A percentile compares a stretch with the other conserved stretches of the same genome.
Evolutionary conservation across 2,888 invertebrate genomes (phyloP).

Genomic region (Ametastegia equiseti): DNA sequence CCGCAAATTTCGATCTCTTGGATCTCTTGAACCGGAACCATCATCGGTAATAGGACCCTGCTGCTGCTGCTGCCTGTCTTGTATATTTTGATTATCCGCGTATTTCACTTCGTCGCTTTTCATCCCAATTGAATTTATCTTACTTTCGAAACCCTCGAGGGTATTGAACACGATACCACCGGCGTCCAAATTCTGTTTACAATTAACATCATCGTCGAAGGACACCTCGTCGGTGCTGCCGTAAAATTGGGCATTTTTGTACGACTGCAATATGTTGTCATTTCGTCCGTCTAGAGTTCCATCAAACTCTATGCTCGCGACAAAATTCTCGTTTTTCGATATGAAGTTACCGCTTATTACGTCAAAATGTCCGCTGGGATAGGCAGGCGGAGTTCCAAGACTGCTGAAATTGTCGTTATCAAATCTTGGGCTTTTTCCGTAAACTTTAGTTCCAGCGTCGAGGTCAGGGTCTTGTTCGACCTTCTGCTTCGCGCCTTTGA

Average conservation of each 20-base stretch:
- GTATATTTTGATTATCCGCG: conserved; percentile 55
- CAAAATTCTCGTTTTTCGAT: conserved; percentile 53
- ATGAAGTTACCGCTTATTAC: conserved; percentile 53
- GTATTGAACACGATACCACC: conserved; percentile 72
- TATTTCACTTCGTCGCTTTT: conserved; percentile 55
- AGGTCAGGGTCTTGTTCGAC: conserved; percentile 66
- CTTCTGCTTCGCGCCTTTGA: conserved; percentile 68
- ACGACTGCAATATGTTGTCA: conserved; percentile 56
- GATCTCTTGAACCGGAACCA: conserved; percentile 23
- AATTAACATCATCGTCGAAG: conserved; percentile 56
- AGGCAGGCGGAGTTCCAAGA: conserved; percentile 46
- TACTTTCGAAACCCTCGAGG: conserved; percentile 68
- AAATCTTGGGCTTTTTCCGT: conserved; percentile 74
- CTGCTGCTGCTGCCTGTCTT: conserved; percentile 26
- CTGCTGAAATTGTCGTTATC: conserved; percentile 66
- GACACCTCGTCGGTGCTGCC: conserved; percentile 62
- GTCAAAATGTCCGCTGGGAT: conserved; percentile 39
- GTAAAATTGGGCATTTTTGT: conserved; percentile 56
- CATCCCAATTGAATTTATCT: conserved; percentile 27
- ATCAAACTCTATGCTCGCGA: conserved; percentile 46
- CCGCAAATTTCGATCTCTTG: conserved; percentile 53
- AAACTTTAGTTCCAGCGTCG: conserved; percentile 69
- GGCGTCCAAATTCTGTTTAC: conserved; percentile 51
- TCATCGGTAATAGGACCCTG: conserved; percentile 54
- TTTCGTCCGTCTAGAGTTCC: conserved; percentile 61